phyloP scores from a whole-genome alignment of 2,888 invertebrate genomes.

The Chydorus sphaericus region DNA sequence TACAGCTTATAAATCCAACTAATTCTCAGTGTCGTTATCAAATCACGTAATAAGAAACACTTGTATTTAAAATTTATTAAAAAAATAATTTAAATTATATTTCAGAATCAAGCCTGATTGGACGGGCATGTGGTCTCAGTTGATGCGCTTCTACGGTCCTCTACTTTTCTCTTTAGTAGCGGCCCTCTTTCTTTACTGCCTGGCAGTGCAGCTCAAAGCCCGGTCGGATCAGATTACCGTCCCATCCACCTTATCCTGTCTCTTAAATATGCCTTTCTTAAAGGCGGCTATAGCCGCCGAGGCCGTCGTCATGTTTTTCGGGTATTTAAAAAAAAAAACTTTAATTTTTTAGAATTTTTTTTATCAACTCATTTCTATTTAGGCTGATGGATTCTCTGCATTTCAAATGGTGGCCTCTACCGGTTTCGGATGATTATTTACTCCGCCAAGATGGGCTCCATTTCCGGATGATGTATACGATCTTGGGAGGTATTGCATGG shows the following conservation, averaged over 20 bases:
- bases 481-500: constrained; percentile 45
- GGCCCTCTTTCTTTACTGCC: constrained; percentile 44
- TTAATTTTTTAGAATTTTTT: neutral
- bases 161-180: constrained; percentile 49
- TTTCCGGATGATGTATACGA: constrained; percentile 33
- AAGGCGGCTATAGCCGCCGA: constrained; percentile 38
- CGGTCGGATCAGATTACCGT: constrained; percentile 27
- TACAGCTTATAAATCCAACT: constrained; percentile 18
- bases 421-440: constrained; percentile 3
- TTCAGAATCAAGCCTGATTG: constrained; percentile 18
- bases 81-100: neutral
- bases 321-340: constrained; percentile 26
- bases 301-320: constrained; percentile 31
- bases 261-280: constrained; percentile 39
- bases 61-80: neutral
- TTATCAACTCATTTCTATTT: neutral
- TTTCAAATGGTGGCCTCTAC: neutral
- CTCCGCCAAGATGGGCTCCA: constrained; percentile 10
- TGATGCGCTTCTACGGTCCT: constrained; percentile 48
- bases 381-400: constrained; percentile 1
- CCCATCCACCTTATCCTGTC: constrained; percentile 40
- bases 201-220: constrained; percentile 36
- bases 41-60: neutral
- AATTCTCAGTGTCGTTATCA: constrained; percentile 15
- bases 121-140: constrained; percentile 29